These are phyloP conservation scores for Chiropotes sagulatus DNA, from an alignment of 2,797 vertebrate species.

Conservation along the genomic window DNA sequence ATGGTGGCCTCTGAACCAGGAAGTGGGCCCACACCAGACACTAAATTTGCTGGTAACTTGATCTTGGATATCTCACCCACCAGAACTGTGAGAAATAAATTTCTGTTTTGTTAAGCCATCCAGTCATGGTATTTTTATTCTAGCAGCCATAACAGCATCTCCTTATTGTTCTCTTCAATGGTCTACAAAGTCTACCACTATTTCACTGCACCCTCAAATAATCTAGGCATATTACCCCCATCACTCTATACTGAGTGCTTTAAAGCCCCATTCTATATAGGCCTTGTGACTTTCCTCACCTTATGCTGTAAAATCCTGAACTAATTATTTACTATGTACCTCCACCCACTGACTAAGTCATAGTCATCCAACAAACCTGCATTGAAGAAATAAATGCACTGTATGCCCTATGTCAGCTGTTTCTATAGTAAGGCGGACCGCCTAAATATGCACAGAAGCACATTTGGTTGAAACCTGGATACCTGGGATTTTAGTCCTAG, in stretches of 20 bases:
- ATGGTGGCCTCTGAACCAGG: not conserved
- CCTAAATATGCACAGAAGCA: not conserved
- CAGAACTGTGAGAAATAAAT: not conserved
- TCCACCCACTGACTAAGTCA: not conserved
- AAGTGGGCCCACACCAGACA: not conserved
- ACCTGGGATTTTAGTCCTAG: not conserved
- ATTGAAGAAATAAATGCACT: not conserved
- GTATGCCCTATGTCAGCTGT: not conserved
- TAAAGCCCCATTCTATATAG: not conserved
- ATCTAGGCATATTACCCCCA: not conserved
- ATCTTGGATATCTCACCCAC: not conserved
- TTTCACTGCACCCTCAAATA: not conserved
- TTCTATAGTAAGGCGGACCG: not conserved
- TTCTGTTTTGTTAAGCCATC: not conserved
- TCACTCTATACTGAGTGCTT: not conserved
- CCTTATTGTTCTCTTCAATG: not conserved
- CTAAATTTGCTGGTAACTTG: not conserved
- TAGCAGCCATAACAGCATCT: not conserved
- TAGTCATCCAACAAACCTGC: not conserved
- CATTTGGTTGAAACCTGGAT: not conserved
- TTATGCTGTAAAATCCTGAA: not conserved
- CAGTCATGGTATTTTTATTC: not conserved
- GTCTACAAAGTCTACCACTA: not conserved
- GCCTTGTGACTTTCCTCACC: not conserved
- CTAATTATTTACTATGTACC: not conserved